phyloP scores from a whole-genome alignment of 1,140 invertebrate genomes.

The Apis dorsata region DNA sequence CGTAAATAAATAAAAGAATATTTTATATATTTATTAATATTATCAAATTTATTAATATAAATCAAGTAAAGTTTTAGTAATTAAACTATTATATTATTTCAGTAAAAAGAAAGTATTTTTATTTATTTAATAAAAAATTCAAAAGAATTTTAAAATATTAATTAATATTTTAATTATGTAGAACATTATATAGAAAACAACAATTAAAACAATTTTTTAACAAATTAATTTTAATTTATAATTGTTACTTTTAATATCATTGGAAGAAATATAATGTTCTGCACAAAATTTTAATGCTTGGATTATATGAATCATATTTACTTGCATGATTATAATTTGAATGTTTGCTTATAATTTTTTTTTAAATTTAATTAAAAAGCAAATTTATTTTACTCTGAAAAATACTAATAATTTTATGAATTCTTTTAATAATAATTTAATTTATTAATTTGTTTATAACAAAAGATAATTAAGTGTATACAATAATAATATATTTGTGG shows the following conservation, averaged over 20 bases:
- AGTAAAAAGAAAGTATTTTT: neutral
- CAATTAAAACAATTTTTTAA: neutral
- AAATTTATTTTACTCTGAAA: neutral
- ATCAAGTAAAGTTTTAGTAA: neutral
- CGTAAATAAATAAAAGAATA: too few species aligned
- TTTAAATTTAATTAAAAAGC: neutral
- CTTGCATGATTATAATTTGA: conserved; percentile 13
- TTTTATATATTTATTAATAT: too few species aligned
- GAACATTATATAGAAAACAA: neutral
- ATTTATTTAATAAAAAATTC: neutral
- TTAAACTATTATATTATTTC: neutral
- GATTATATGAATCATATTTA: neutral
- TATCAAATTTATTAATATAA: neutral
- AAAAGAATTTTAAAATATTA: neutral
- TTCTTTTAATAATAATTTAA: conserved; percentile 2
- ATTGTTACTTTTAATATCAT: neutral
- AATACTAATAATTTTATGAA: neutral
- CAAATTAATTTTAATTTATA: neutral
- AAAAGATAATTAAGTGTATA: conserved; percentile 16
- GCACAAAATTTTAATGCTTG: conserved; percentile 45
- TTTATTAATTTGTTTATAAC: neutral
- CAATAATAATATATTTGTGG: neutral
- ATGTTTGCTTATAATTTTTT: neutral
- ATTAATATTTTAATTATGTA: conserved; percentile 8
- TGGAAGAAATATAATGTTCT: conserved; percentile 22